Evolutionary conservation across 2,888 invertebrate species (phyloP), one percentile per base, ranked within the genome.

Genomic region (Amblyjoppa proteus): DNA sequence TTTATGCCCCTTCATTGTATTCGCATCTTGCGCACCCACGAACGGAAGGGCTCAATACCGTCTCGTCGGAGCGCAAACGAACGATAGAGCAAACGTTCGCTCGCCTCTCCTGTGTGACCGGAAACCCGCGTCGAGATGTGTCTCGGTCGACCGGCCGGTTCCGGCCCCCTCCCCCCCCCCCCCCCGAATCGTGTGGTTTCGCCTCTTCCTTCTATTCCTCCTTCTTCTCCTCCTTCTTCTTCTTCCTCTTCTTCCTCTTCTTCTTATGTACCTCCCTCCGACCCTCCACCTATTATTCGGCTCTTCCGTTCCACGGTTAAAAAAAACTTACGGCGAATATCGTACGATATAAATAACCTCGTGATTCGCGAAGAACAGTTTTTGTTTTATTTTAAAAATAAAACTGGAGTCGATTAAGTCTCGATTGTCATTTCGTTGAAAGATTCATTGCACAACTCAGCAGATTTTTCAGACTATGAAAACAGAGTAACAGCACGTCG

Each of bases 141-240:
- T 86, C 87, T 87, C 83, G 82, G 64, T 77, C 79, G 84, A 80
- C 71, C 79, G 82, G 83, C 81, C 81, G 78, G 83, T 87, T 83
- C 85, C 85, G 81, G 80, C 84, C 84, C 82, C 75, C 80, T 81
- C 81, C 84, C 84, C 9, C 38, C 84, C 75, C 80, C 84, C 84
- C 82, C 75, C 77, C 84, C 81, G 85, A 88, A 87, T 87, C 88
- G 83, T 88, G 88, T 84, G 88, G 88, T 88, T 88, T 88, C 73
- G 85, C 85, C 85, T 87, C 87, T 87, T 88, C 84, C 87, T 86
- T 66, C 83, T 78, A 34, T 61, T 81, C 53, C 58, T 77, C 75
- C 71, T 66, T 38, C 66, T 84, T 13, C 45, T 51, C 34, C 69
- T 58, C 25, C 53, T 25, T 70, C 28, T 58, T 56, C 41, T 16